Conservation (phyloP, 2,888 invertebrate genomes). For the Bellardia pandia region DNA sequence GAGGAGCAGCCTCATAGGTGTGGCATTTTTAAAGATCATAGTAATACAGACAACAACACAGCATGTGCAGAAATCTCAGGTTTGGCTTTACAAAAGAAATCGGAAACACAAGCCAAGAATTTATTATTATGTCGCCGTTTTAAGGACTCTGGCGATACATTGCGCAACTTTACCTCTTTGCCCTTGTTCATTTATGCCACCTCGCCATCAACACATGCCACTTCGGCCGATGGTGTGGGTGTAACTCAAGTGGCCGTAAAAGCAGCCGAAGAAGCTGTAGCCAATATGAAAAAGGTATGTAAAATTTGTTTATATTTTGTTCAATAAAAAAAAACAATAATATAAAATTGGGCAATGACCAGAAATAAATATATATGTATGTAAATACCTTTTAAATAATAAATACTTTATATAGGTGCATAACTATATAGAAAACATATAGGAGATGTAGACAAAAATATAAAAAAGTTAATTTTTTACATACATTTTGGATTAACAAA, state of each 20-base stretch:
- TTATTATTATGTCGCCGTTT: constrained; percentile 81
- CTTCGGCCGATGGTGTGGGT: constrained; percentile 81
- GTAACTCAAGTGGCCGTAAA: constrained; percentile 80
- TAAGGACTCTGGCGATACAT: constrained; percentile 79
- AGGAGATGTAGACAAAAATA: no score
- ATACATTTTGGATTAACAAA: no score
- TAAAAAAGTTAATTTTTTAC: no score
- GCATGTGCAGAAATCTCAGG: constrained; percentile 37
- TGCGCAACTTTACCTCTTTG: constrained; percentile 81
- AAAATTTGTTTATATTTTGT: neutral
- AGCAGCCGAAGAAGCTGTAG: constrained; percentile 73
- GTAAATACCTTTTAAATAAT: no score
- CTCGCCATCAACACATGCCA: constrained; percentile 80
- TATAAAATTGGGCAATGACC: no score
- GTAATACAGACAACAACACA: constrained; percentile 63
- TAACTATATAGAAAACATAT: no score
- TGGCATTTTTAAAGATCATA: constrained; percentile 69
- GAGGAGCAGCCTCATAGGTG: constrained; percentile 50
- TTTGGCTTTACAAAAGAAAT: constrained; percentile 53
- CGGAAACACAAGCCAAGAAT: constrained; percentile 76
- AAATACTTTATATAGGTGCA: no score
- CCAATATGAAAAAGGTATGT: constrained; percentile 66
- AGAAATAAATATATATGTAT: no score
- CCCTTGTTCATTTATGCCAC: constrained; percentile 81
- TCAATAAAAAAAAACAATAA: neutral